phyloP scores from a whole-genome alignment of 1,140 invertebrate genomes.

The Drosophila repleta region DNA sequence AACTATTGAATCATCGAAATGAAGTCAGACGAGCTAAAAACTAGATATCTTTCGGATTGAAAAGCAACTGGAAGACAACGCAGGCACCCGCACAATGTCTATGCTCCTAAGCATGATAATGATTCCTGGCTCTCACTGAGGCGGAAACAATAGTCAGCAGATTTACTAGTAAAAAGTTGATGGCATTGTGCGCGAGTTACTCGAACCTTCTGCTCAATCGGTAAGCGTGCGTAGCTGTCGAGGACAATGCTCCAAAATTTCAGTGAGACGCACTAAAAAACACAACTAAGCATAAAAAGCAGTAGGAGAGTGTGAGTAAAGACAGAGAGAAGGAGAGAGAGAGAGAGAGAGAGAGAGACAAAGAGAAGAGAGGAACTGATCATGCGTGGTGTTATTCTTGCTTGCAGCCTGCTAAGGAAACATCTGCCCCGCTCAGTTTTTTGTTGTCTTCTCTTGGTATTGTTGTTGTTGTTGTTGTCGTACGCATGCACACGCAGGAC shows the following conservation, averaged over 20 bases:
- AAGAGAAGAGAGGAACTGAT: slow-evolving; percentile 47
- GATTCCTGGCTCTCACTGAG: slow-evolving; percentile 53
- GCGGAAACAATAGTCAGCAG: slow-evolving; percentile 51
- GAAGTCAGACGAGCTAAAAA: slow-evolving; percentile 5
- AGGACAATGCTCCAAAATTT: slow-evolving; percentile 62
- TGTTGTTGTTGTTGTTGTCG: slow-evolving; percentile 54
- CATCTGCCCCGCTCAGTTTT: slow-evolving; percentile 77
- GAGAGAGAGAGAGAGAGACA: not conserved
- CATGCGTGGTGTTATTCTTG: slow-evolving; percentile 73
- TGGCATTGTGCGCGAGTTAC: slow-evolving; percentile 49
- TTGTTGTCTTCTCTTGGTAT: slow-evolving; percentile 39
- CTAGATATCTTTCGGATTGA: slow-evolving; percentile 20
- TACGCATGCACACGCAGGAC: slow-evolving; percentile 67
- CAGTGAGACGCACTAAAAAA: slow-evolving; percentile 45
- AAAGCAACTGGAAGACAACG: slow-evolving; percentile 3
- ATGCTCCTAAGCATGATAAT: slow-evolving; percentile 20
- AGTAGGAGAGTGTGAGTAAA: slow-evolving; percentile 9
- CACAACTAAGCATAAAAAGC: slow-evolving; percentile 41
- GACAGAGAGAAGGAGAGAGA: not conserved
- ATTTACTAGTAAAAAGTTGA: slow-evolving; percentile 56
- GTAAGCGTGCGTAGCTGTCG: slow-evolving; percentile 14
- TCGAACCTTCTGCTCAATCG: not conserved
- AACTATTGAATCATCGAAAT: slow-evolving; percentile 24
- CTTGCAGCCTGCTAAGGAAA: slow-evolving; percentile 77
- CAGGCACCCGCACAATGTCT: slow-evolving; percentile 54